A percentile compares a stretch with the other conserved stretches of the same genome.
Evolutionary conservation across 2,113 vertebrate species (phyloP).

Genomic region (Otocyon megalotis): DNA sequence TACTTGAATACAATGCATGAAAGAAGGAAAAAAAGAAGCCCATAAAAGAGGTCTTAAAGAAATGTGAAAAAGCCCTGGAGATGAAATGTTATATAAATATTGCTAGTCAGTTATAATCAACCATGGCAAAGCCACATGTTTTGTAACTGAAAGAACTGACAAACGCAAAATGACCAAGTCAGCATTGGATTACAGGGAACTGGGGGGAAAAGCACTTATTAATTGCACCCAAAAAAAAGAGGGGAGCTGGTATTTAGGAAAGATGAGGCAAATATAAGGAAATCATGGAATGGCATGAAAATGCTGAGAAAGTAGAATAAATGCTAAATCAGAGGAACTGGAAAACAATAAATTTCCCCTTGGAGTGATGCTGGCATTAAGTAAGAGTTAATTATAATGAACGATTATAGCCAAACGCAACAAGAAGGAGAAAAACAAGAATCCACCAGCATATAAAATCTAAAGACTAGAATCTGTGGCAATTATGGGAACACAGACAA

Average conservation of each 20-base stretch:
- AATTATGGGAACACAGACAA: not conserved
- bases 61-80: constrained; percentile 58
- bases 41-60: constrained; percentile 50
- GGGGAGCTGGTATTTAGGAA: constrained; percentile 26
- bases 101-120: constrained; percentile 75
- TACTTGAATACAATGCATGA: constrained; percentile 10
- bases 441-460: not conserved
- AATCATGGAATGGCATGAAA: not conserved
- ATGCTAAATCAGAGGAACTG: not conserved
- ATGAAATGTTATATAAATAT: constrained; percentile 71
- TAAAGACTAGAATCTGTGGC: not conserved
- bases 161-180: constrained; percentile 15
- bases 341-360: not conserved
- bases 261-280: constrained; percentile 26
- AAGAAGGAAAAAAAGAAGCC: constrained; percentile 19
- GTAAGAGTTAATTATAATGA: constrained; percentile 1
- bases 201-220: constrained; percentile 29
- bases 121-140: constrained; percentile 58
- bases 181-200: constrained; percentile 42
- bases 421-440: not conserved
- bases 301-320: constrained; percentile 28
- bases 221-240: not conserved
- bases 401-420: not conserved
- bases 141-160: constrained; percentile 61
- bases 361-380: constrained; percentile 4